Conservation (phyloP, 2,113 vertebrate species). For the Bubo blakistoni region DNA sequence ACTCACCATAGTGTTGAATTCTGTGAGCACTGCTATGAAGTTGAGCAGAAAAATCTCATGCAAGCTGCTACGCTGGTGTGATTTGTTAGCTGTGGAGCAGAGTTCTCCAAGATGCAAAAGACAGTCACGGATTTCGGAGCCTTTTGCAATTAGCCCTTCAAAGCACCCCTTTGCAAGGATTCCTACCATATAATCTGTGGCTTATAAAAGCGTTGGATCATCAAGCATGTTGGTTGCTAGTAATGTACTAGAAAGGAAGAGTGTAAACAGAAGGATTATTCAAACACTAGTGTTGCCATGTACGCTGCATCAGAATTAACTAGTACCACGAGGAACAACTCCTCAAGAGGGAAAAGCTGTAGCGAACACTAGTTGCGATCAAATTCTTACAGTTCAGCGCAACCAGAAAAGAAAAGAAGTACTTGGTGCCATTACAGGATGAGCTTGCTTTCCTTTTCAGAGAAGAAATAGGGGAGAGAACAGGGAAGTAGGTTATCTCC, state of each 20-base stretch:
- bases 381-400: background rate
- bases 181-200: background rate
- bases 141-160: background rate
- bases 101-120: background rate
- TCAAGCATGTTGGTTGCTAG: background rate
- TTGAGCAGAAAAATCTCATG: background rate
- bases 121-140: background rate
- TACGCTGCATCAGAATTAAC: accelerated
- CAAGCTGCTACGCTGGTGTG: background rate
- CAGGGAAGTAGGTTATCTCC: background rate
- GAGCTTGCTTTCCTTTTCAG: background rate
- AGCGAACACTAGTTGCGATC: background rate
- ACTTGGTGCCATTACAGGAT: background rate
- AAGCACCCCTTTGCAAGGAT: background rate
- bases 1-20: background rate
- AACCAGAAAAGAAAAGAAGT: background rate
- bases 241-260: background rate
- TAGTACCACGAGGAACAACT: background rate
- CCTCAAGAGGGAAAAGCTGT: background rate
- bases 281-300: background rate
- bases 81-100: background rate
- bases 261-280: background rate
- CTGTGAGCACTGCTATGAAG: background rate
- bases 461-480: background rate
- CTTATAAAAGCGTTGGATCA: background rate